Evolutionary conservation across 2,113 vertebrate species (phyloP).

Genomic region (Muscicapa adusta): DNA sequence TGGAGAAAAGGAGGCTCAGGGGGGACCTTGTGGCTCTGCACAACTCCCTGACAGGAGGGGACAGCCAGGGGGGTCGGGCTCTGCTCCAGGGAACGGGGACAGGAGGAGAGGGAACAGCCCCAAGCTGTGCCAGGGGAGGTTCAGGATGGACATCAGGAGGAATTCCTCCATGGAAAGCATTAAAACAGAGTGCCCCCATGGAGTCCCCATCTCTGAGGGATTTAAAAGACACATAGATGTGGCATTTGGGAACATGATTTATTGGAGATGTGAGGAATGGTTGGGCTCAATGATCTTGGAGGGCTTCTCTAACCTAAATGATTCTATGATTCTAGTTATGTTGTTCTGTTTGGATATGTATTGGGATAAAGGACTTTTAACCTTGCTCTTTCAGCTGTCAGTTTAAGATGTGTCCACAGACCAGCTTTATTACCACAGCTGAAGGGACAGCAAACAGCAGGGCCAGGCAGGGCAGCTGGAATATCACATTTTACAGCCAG

Average conservation of each 20-base stretch:
- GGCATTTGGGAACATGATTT: not conserved
- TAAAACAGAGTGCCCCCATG: not conserved
- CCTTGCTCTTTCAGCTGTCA: not conserved
- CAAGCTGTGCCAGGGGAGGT: fast-evolving
- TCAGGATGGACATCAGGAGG: not conserved
- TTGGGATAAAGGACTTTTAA: not conserved
- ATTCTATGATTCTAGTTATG: fast-evolving
- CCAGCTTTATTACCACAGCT: not conserved
- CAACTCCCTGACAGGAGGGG: not conserved
- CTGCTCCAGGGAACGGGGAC: not conserved
- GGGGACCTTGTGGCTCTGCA: not conserved
- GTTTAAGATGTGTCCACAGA: not conserved
- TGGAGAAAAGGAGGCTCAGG: not conserved
- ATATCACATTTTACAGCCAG: not conserved
- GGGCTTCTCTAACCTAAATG: not conserved
- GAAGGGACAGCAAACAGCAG: not conserved
- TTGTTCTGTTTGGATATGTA: not conserved
- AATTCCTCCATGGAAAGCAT: not conserved
- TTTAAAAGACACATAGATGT: not conserved
- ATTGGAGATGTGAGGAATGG: not conserved
- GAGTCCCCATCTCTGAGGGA: not conserved
- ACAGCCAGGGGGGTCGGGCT: fast-evolving
- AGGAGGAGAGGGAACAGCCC: fast-evolving
- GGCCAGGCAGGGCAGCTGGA: not conserved
- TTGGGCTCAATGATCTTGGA: fast-evolving